Conservation (phyloP, 2,113 vertebrate species). For the Ictalurus punctatus region DNA sequence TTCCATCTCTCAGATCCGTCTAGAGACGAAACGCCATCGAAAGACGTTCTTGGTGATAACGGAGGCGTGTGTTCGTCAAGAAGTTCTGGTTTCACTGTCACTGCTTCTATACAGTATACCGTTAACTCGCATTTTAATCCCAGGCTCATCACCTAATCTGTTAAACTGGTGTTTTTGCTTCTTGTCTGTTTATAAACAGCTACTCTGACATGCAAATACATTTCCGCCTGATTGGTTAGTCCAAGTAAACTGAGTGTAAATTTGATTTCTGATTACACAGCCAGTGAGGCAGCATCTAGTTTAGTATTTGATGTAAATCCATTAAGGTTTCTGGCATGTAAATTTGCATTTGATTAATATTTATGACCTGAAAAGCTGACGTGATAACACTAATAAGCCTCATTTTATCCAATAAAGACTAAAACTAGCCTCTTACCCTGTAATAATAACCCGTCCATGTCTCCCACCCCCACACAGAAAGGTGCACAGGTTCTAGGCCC, state of each 20-base stretch:
- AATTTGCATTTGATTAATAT: neutral
- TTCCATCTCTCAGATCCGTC: neutral
- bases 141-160: neutral
- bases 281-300: neutral
- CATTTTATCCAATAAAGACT: neutral
- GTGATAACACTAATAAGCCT: neutral
- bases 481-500: conserved; percentile 74
- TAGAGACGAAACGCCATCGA: neutral
- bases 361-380: neutral
- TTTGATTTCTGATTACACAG: neutral
- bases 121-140: neutral
- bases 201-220: neutral
- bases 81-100: neutral
- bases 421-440: conserved; percentile 15
- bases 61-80: neutral
- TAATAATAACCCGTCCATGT: conserved; percentile 52
- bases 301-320: too few relatives aligned
- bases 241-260: neutral
- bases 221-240: neutral
- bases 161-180: neutral
- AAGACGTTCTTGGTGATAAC: neutral
- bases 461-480: conserved; percentile 63
- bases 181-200: neutral
- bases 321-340: neutral
- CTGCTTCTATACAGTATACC: neutral